Evolutionary conservation across 2,113 vertebrate genomes (phyloP), one percentile per base, ranked within the genome.

Genomic region (Halcyon senegalensis): DNA sequence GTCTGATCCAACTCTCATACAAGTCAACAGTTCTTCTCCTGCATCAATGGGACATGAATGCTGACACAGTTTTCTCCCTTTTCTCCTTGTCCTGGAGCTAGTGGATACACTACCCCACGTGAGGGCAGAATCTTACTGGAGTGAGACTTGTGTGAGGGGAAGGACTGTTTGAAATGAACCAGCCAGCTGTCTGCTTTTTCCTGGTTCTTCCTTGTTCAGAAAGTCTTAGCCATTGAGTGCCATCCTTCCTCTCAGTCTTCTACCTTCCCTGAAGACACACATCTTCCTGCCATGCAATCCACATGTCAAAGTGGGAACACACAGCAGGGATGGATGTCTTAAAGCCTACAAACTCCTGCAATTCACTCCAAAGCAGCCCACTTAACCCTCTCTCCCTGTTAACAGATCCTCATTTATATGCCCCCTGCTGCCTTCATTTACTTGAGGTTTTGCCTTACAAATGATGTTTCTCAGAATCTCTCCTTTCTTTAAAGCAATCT

Each of bases 41-140:
- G 37, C 2, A 7, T 6, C 0, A 0, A 10, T 16, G 25, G 13
- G 8, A 81, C 28, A 24, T 30, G 11, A 41, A 13, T 7, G 13
- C 4, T 69, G 44, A 18, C 18, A 46, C 0, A 3, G 19, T 20
- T 37, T 55, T 27, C 5, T 11, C 35, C 9, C 7, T 59, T 72
- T 72, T 50, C 43, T 53, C 17, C 31, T 37, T 63, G 19, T 14
- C 9, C 43, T 63, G 17, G 43, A 80, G 21, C 16, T 81, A 5
- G 13, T 53, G 58, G 53, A 55, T 50, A 9, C 10, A 11, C 23
- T 19, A 1, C 9, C 30, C n/a, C 63, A 72, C 7, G 5, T 43
- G 20, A 17, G 39, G 37, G 51, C 18, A 41, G 56, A 53, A 37
- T 51, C n/a, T 60, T 68, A 50, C 18, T 46, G 59, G 28, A n/a